phyloP scores from a whole-genome alignment of 2,113 vertebrate genomes.

The Tyto alba region DNA sequence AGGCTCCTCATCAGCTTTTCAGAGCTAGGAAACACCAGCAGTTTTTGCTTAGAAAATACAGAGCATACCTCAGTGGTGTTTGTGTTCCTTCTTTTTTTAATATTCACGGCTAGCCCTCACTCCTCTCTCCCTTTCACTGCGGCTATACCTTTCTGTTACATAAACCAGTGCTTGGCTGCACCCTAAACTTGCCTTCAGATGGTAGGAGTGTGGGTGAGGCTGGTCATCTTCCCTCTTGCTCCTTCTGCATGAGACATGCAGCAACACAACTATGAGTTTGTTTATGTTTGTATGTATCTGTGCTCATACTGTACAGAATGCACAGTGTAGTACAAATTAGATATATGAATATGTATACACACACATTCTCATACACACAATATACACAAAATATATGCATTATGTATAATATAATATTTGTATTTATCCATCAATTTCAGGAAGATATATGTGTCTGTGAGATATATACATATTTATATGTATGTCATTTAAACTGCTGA shows the following conservation, averaged over 20 bases:
- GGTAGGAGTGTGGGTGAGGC: neutral
- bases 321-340: accelerated
- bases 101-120: neutral
- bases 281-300: accelerated
- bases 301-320: accelerated
- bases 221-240: neutral
- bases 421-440: neutral
- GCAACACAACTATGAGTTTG: neutral
- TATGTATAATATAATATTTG: accelerated
- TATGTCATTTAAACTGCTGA: neutral
- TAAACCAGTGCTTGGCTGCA: constrained; percentile 29
- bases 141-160: constrained; percentile 3
- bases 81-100: neutral
- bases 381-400: accelerated
- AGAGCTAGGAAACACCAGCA: neutral
- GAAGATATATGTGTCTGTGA: accelerated
- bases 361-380: accelerated
- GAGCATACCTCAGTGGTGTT: neutral
- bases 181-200: neutral
- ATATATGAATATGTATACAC: accelerated
- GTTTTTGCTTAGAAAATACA: neutral
- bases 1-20: neutral
- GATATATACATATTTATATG: neutral
- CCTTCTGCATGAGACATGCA: neutral
- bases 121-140: neutral